Base-by-base conservation (phyloP, 2,888 invertebrate genomes). In the Drosophila longiperda region DNA sequence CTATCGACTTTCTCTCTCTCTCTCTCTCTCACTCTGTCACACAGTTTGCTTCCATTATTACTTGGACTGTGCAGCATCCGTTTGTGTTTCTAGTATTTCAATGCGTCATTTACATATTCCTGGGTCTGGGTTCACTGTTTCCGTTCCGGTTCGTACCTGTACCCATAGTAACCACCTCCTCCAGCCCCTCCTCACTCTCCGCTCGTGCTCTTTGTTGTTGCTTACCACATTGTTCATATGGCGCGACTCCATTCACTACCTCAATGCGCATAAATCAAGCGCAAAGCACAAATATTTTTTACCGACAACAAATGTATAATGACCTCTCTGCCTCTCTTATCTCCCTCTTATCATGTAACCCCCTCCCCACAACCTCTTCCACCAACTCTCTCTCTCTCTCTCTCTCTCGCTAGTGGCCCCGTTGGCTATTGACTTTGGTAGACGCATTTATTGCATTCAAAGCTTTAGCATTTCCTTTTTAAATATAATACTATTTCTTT, bases 271-370 rank as follows among this genome's bases (percentile, higher is more conserved):
- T 87, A 87, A 87, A 87, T 89, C 87, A 87, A 89, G 87, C 87
- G 87, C 75, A 69, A 78, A 87, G 78, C 78, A 80, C 83, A 87
- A 87, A 89, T 87, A 83, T 87, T 87, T 89, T 87, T 79, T 78
- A 80, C 83, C 74, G 85, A 83, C 89, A 87, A 82, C 82, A 87
- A 89, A 87, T 84, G 87, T 85, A 84, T 87, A 87, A 87, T 84
- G 88, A 87, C 88, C 82, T 72, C 74, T 23, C 61, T 42, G 12
- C 63, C 33, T 15, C 76, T 58, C 42, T 57, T 59, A 62, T 42
- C 67, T 54, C 49, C 12, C 52, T 38, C 48, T 50, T 53, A 61
- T 57, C 60, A 33, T 50, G 17, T 50, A 61, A 45, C 60, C 4
- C 7, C 5, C 11, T 6, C 40, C 11, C 3, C 26, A 1, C 38